Base-by-base conservation (phyloP, 1,140 invertebrate species). In the Pseudobourletiella spinata region DNA sequence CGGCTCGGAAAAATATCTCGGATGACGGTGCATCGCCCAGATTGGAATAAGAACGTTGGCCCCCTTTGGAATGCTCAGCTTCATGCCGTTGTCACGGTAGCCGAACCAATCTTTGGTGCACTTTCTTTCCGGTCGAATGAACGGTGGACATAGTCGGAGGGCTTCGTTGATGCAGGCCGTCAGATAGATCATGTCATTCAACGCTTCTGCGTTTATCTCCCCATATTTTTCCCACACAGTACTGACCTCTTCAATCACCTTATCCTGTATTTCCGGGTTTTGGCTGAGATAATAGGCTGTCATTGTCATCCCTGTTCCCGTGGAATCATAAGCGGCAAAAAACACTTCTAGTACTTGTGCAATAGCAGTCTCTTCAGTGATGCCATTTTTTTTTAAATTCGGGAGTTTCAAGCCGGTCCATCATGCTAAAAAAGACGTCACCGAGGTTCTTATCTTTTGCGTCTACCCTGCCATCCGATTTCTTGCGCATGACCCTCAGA, bases 1-100 rank as follows among this genome's bases (percentile, higher is more conserved):
- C 0, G 93, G 88, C 72, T 96, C 86, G 1, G 88, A 83, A 74
- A 86, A 95, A 64, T 84, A 79, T 65, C 91, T 83, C 11, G 80
- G 74, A 56, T 86, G 78, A 52, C 89, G 83, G 75, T 95, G 92
- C 29, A 91, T 75, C 70, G 67, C 46, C 64, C 64, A 69, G 20
- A 32, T 46, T 1, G 63, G 39, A 15, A 65, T 29, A 24, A 65
- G 44, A 1, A 65, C 58, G 1, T 20, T 25, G 3, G 63, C 61
- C 32, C 64, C 64, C 57, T 66, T 66, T 25, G 60, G 63, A 25
- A 69, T 64, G 11, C 14, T 35, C 14, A 65, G 52, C 8, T 28
- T 6, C 11, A 54, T 3, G 3, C 50, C 50, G 3, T 35, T 51
- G 25, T 35, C 24, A 2, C 39, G 28, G 2, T 57, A 26, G 18